Base-by-base conservation (phyloP, 2,888 invertebrate genomes). In the Reticulitermes lucifugus region DNA sequence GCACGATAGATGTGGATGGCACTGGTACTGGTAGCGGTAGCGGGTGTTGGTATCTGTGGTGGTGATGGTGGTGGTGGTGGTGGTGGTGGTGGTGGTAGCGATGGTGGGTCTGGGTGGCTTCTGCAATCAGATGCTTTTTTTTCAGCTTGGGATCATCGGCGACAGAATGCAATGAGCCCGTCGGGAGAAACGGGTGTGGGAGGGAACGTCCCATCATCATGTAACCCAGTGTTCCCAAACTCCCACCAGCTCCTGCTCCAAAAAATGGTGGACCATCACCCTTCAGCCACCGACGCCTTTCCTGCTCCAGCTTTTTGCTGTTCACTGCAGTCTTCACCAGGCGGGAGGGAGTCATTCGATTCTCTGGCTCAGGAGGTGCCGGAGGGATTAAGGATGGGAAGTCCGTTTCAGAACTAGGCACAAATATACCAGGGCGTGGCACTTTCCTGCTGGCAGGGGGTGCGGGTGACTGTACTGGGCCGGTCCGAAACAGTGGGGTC, bases 321-420 rank as follows among this genome's bases (percentile, higher is more conserved):
- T 93, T 93, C 75, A 93, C 93, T 77, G 94, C 94, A 43, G 94
- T 94, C 89, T 94, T 95, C 75, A 94, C 93, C 86, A 94, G 90
- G 89, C 92, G 92, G 87, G 94, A 94, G 21, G 94, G 94, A 77
- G 93, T 93, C 92, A 93, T 92, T 89, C 91, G 91, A 88, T 87
- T 84, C 80, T 84, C 79, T n/a, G 86, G n/a, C 43, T 83, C 73
- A 46, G 85, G 86, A 41, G 84, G 81, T n/a, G 85, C 71, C 51
- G 86, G 83, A 94, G 90, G 88, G 92, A 92, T 87, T 93, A 83
- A 80, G 86, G 70, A 88, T 87, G 59, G 88, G 85, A 86, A 89
- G 90, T 87, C 89, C 89, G 79, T 86, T 89, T 85, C 86, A 88
- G 84, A 87, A 87, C 87, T 87, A 80, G 90, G 90, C 35, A 89